Percentiles rank a stretch among this genome's conserved stretches.
Evolutionary conservation across 2,113 vertebrate genomes (phyloP).

Genomic region (Rhynchomys soricoides): DNA sequence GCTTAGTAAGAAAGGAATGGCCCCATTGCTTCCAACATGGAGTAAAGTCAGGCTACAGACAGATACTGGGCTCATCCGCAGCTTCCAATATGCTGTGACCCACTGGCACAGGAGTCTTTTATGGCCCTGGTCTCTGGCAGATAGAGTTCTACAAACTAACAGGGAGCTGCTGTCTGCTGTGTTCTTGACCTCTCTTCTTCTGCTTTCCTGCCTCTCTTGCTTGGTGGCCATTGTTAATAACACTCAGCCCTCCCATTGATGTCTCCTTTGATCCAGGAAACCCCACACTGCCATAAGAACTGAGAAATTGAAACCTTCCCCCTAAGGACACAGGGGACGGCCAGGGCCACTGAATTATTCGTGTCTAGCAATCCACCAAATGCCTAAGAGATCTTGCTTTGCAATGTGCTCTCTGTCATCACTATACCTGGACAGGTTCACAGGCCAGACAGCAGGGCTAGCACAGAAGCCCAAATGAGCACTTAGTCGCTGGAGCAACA

Average conservation of each 20-base stretch:
- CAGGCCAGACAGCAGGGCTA: background rate
- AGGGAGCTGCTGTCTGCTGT: background rate
- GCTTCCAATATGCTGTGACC: background rate
- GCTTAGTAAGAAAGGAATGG: background rate
- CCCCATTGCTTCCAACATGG: background rate
- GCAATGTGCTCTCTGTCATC: fast-evolving
- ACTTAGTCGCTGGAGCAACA: background rate
- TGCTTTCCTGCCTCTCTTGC: background rate
- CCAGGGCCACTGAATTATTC: background rate
- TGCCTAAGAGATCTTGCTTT: background rate
- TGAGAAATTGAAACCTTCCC: background rate
- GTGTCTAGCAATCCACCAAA: background rate
- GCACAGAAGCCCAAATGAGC: background rate
- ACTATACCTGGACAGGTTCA: background rate
- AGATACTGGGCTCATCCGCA: background rate
- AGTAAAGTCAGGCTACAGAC: background rate
- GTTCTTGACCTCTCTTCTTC: background rate
- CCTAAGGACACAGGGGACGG: background rate
- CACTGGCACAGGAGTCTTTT: too few species aligned
- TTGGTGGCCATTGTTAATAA: background rate
- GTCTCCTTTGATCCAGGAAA: background rate
- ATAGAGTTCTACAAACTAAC: background rate
- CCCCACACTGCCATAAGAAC: background rate
- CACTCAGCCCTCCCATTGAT: too few species aligned
- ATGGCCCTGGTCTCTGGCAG: too few species aligned